Percentiles rank a stretch among this genome's conserved stretches.
Evolutionary conservation across 2,797 vertebrate genomes (phyloP).

Genomic region (Etheostoma perlongum): DNA sequence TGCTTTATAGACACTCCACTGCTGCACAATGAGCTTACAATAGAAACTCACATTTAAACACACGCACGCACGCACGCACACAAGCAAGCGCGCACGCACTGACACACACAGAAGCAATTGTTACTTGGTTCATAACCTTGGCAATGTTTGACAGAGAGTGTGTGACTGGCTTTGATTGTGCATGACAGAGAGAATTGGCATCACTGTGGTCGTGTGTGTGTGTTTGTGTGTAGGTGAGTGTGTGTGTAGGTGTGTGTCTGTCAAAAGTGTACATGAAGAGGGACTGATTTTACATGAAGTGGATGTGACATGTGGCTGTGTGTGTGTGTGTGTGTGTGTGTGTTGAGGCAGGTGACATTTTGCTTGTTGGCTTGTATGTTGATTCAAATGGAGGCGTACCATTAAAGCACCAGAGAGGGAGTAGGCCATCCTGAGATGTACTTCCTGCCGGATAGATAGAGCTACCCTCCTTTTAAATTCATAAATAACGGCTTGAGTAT

Average conservation of each 20-base stretch:
- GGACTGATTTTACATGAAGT: constrained; percentile 42
- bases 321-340: constrained; percentile 10
- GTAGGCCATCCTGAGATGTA: too few species aligned
- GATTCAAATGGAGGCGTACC: not conserved
- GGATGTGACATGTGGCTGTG: constrained; percentile 41
- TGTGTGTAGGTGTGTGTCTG: constrained; percentile 14
- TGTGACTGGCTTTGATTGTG: constrained; percentile 52
- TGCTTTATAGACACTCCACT: constrained; percentile 59
- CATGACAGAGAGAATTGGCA: constrained; percentile 41
- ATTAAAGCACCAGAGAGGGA: too few species aligned
- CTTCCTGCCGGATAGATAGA: too few species aligned
- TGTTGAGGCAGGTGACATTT: constrained; percentile 30
- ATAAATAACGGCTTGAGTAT: not conserved
- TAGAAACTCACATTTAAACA: constrained; percentile 16
- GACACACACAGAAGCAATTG: not conserved
- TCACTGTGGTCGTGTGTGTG: constrained; percentile 13
- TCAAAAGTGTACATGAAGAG: not conserved
- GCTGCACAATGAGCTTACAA: constrained; percentile 50
- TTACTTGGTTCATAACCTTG: constrained; percentile 41
- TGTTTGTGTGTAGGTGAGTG: not conserved
- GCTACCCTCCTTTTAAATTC: not conserved
- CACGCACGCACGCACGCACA: not conserved
- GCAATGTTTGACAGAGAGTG: constrained; percentile 40
- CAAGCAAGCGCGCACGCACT: not conserved
- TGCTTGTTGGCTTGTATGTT: constrained; percentile 16